Conservation (phyloP, 2,888 invertebrate species). For the Muschampia plurimacula region DNA sequence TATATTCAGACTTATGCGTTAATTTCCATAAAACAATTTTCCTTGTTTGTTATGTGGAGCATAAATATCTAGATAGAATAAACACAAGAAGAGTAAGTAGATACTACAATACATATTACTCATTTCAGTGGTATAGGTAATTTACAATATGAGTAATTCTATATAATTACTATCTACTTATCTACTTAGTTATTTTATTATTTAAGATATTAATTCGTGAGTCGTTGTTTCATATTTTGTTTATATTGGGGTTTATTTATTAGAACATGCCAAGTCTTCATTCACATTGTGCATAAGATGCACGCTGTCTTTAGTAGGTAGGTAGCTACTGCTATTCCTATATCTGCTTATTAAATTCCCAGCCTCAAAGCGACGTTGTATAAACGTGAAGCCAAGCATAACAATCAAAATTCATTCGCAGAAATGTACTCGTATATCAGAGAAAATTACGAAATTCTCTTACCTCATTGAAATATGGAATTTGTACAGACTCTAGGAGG, state of each 20-base stretch:
- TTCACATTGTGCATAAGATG: no score
- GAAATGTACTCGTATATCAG: neutral
- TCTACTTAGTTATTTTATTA: no score
- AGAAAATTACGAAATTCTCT: slow-evolving; percentile 28
- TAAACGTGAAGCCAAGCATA: slow-evolving; percentile 11
- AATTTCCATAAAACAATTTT: neutral
- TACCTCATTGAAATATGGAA: neutral
- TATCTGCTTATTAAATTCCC: slow-evolving; percentile 11
- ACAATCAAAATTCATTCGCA: slow-evolving; percentile 21
- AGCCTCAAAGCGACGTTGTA: slow-evolving; percentile 1
- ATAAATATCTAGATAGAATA: neutral
- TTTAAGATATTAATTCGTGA: no score
- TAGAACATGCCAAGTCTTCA: no score
- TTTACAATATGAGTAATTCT: no score
- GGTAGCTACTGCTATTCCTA: neutral
- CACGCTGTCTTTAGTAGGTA: neutral
- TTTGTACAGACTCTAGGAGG: neutral
- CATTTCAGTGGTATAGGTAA: no score
- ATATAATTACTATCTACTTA: no score
- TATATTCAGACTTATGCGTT: neutral
- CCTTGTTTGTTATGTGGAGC: neutral
- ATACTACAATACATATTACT: neutral
- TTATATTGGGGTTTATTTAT: no score
- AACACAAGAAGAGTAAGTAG: neutral
- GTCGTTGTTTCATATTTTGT: no score